Evolutionary conservation across 2,888 invertebrate species (phyloP).

Genomic region (Nebria salina): DNA sequence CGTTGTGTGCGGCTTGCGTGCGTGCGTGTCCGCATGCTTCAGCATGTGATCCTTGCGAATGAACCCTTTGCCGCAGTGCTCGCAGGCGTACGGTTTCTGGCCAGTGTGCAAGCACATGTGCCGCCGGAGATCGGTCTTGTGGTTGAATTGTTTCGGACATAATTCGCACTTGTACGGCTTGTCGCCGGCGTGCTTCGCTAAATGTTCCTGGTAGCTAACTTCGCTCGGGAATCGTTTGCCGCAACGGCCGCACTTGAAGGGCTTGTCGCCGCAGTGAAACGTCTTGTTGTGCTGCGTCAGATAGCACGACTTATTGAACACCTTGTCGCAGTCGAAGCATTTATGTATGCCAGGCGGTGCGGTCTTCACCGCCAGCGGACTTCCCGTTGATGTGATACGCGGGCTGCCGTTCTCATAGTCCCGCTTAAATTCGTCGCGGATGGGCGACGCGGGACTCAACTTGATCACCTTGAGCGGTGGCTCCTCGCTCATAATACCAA

Average conservation of each 20-base stretch:
- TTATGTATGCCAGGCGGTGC: slow-evolving; percentile 64
- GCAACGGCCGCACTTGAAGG: slow-evolving; percentile 85
- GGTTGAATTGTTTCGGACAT: slow-evolving; percentile 90
- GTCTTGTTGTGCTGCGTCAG: slow-evolving; percentile 91
- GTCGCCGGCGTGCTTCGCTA: slow-evolving; percentile 80
- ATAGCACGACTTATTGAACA: slow-evolving; percentile 87
- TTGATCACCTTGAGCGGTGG: slow-evolving; percentile 25
- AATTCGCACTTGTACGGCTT: slow-evolving; percentile 87
- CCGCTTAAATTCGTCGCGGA: slow-evolving; percentile 57
- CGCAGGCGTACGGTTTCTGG: slow-evolving; percentile 83
- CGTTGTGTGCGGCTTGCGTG: slow-evolving; percentile 64
- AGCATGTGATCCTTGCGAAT: slow-evolving; percentile 92
- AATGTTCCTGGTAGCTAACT: slow-evolving; percentile 76
- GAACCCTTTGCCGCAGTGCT: slow-evolving; percentile 86
- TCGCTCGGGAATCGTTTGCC: slow-evolving; percentile 85
- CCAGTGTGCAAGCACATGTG: slow-evolving; percentile 91
- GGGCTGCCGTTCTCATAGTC: slow-evolving; percentile 59
- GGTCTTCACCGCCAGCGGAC: slow-evolving; percentile 35
- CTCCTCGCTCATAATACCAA: slow-evolving; percentile 24
- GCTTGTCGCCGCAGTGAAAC: slow-evolving; percentile 87
- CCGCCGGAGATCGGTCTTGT: slow-evolving; percentile 87
- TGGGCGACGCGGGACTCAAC: slow-evolving; percentile 54
- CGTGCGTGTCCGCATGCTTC: slow-evolving; percentile 85
- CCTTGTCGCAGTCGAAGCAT: slow-evolving; percentile 84
- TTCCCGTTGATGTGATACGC: slow-evolving; percentile 56